phyloP scores from a whole-genome alignment of 2,113 vertebrate species.

The Bostrychus sinensis region DNA sequence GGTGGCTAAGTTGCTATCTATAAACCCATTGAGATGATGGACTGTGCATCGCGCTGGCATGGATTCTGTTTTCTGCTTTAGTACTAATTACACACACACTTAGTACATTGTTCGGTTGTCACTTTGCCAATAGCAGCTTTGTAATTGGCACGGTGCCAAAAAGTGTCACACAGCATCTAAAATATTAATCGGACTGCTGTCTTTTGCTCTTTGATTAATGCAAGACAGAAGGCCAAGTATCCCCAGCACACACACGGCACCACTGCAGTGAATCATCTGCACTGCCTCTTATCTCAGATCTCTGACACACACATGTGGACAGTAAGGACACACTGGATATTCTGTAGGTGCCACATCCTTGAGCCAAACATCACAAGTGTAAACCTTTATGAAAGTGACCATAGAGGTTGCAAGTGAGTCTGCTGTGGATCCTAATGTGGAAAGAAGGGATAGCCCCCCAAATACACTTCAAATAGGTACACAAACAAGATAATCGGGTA shows the following conservation, averaged over 20 bases:
- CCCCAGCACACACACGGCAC: constrained; percentile 4
- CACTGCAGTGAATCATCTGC: constrained; percentile 5
- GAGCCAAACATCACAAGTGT: constrained; percentile 26
- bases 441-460: no score
- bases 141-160: constrained; percentile 45
- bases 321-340: constrained; percentile 12
- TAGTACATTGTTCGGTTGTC: constrained; percentile 54
- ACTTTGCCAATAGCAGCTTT: constrained; percentile 36
- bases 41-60: constrained; percentile 44
- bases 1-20: constrained; percentile 1
- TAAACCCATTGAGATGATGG: constrained; percentile 27
- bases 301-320: constrained; percentile 1
- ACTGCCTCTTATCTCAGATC: not conserved
- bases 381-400: constrained; percentile 24
- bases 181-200: constrained; percentile 59
- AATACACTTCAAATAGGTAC: no score
- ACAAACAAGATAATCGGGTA: no score
- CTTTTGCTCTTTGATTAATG: constrained; percentile 63
- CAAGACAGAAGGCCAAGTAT: constrained; percentile 48
- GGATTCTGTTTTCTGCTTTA: constrained; percentile 55
- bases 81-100: constrained; percentile 56
- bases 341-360: constrained; percentile 33
- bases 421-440: no score
- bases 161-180: constrained; percentile 55
- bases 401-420: not conserved